Evolutionary conservation across 2,888 invertebrate genomes (phyloP).

Genomic region (Drosophila emarginata): DNA sequence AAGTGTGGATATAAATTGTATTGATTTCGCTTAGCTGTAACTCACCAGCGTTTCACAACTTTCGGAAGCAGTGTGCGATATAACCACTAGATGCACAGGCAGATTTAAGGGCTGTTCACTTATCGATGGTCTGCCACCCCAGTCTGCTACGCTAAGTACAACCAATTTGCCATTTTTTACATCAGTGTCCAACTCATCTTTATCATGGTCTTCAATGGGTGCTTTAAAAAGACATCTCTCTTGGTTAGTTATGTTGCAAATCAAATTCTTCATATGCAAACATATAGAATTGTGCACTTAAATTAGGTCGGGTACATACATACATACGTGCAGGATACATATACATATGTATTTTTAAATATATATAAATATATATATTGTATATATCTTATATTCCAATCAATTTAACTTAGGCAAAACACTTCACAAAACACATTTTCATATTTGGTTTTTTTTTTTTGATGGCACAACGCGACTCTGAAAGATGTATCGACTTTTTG

Average conservation of each 20-base stretch:
- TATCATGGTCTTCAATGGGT: slow-evolving; percentile 24
- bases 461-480: background rate
- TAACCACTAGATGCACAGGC: slow-evolving; percentile 85
- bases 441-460: background rate
- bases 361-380: slow-evolving; percentile 9
- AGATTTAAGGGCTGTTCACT: slow-evolving; percentile 82
- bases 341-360: slow-evolving; percentile 21
- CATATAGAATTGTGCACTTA: slow-evolving; percentile 2
- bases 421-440: slow-evolving; percentile 8
- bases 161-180: slow-evolving; percentile 80
- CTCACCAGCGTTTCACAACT: slow-evolving; percentile 84
- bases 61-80: slow-evolving; percentile 87
- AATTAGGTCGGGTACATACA: slow-evolving; percentile 10
- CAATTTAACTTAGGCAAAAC: slow-evolving; percentile 67
- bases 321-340: slow-evolving; percentile 13
- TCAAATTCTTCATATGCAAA: background rate
- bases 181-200: slow-evolving; percentile 15
- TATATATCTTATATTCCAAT: slow-evolving; percentile 68
- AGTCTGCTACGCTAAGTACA: slow-evolving; percentile 85
- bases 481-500: background rate
- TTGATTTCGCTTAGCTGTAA: background rate
- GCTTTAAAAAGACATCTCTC: slow-evolving; percentile 25
- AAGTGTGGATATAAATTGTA: background rate
- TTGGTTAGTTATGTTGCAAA: slow-evolving; percentile 37
- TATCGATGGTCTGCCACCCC: slow-evolving; percentile 87